Evolutionary conservation across 2,888 invertebrate genomes (phyloP).

Genomic region (Junonia oenone): DNA sequence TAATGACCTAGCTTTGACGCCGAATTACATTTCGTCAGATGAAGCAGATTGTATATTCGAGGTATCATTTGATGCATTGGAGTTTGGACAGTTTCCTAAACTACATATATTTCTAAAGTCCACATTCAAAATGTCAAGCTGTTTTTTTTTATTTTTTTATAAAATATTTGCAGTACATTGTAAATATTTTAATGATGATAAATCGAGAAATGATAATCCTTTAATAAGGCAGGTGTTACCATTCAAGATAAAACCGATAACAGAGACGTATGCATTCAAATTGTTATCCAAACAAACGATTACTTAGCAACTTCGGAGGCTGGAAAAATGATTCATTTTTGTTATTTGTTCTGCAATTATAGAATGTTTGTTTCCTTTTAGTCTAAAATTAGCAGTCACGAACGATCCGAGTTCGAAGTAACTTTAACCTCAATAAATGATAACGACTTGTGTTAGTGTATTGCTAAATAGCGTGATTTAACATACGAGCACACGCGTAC

Average conservation of each 20-base stretch:
- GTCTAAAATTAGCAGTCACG: constrained; percentile 27
- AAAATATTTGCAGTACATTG: no score
- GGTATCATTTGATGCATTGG: no score
- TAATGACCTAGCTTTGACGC: no score
- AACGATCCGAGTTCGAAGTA: constrained; percentile 15
- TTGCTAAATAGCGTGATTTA: constrained; percentile 6
- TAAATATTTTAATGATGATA: background rate
- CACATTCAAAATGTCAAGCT: no score
- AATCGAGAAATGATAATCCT: background rate
- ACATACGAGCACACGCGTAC: background rate
- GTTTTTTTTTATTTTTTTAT: background rate
- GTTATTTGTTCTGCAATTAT: constrained; percentile 3
- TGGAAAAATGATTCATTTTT: constrained; percentile 8
- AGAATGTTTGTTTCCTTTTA: constrained; percentile 16
- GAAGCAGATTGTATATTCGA: no score
- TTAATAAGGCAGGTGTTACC: background rate
- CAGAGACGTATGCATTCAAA: background rate
- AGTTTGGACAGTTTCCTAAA: no score
- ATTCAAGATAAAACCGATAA: background rate
- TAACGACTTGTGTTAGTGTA: constrained; percentile 14
- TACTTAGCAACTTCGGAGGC: constrained; percentile 7
- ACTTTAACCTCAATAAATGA: constrained; percentile 28
- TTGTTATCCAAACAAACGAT: background rate
- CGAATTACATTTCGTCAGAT: no score
- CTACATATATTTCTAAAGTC: no score